Base-by-base conservation (phyloP, 2,888 invertebrate genomes). In the Adelognathus sp. region DNA sequence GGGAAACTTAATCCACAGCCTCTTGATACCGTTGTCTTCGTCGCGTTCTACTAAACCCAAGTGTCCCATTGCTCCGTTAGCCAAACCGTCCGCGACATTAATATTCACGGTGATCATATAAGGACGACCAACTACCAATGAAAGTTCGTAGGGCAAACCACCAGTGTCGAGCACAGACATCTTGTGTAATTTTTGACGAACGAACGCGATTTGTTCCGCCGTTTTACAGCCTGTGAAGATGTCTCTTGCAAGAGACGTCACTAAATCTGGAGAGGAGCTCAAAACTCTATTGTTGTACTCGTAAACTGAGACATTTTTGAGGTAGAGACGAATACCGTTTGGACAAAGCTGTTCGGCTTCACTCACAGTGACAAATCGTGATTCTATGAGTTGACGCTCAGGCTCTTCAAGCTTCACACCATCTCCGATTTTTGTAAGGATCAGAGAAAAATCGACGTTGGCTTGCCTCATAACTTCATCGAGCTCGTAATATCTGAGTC, bases 381-480 rank as follows among this genome's bases (percentile, higher is more conserved):
- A 86, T 76, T 88, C 83, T n/a, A 86, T 86, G 50, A 85, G 72
- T 14, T 39, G 29, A n/a, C 82, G 78, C 31, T 88, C 80, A 36
- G n/a, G n/a, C n/a, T 78, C 31, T 9, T 78, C 80, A 36, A n/a
- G n/a, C n/a, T 78, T 24, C 7, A 76, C 63, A 56, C 85, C 86
- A 82, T 86, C 81, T 6, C 86, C 87, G 71, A 88, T 86, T 86
- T 89, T 88, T 24, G 87, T 88, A 0, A 88, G 82, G 60, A 88
- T 83, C 7, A 69, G 79, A 11, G 90, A 87, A 84, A 90, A 90
- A 73, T 9, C 27, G 61, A 69, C 83, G 71, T 90, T 85, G 29
- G 83, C 71, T 84, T 90, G 90, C 73, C 88, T 82, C 80, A 90
- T 88, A 9, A 89, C 87, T 85, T 89, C 60, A 7, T 63, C 82